Conservation (phyloP, 2,113 vertebrate genomes). For the Lepisosteus oculatus region DNA sequence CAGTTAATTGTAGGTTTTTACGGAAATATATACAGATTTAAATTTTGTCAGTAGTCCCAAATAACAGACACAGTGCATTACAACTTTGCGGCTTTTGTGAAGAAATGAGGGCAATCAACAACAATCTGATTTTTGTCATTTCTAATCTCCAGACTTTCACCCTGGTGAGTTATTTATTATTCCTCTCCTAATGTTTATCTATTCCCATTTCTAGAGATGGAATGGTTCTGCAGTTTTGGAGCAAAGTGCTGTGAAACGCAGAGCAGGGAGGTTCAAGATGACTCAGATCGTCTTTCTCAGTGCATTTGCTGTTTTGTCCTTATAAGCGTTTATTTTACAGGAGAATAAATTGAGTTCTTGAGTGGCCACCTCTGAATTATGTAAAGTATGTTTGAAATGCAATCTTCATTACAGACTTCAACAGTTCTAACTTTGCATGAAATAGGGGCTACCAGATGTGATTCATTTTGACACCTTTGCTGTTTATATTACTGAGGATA, state of each 20-base stretch:
- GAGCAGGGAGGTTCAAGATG: too few relatives aligned
- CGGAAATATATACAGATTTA: too few relatives aligned
- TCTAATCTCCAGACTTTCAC: conserved; percentile 33
- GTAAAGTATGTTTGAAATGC: conserved; percentile 43
- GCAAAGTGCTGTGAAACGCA: too few relatives aligned
- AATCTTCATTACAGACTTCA: conserved; percentile 40
- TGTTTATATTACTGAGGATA: conserved; percentile 50
- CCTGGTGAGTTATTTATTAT: conserved; percentile 58
- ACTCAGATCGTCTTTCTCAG: conserved; percentile 28
- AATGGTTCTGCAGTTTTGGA: conserved; percentile 17
- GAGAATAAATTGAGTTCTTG: conserved; percentile 25
- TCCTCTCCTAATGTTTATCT: conserved; percentile 42
- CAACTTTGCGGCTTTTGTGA: too few relatives aligned
- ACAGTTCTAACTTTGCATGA: conserved; percentile 25
- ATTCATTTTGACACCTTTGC: conserved; percentile 47
- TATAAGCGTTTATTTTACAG: conserved; percentile 43
- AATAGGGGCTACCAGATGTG: conserved; percentile 35
- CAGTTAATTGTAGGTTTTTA: too few relatives aligned
- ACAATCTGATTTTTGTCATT: conserved; percentile 39
- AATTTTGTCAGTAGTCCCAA: too few relatives aligned
- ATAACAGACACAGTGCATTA: too few relatives aligned
- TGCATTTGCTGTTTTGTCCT: conserved; percentile 36
- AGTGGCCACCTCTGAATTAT: conserved; percentile 40
- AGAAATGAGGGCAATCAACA: conserved; percentile 44
- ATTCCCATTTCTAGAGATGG: conserved; percentile 32